phyloP scores from a whole-genome alignment of 1,140 invertebrate species.

The Antheraea mylitta region DNA sequence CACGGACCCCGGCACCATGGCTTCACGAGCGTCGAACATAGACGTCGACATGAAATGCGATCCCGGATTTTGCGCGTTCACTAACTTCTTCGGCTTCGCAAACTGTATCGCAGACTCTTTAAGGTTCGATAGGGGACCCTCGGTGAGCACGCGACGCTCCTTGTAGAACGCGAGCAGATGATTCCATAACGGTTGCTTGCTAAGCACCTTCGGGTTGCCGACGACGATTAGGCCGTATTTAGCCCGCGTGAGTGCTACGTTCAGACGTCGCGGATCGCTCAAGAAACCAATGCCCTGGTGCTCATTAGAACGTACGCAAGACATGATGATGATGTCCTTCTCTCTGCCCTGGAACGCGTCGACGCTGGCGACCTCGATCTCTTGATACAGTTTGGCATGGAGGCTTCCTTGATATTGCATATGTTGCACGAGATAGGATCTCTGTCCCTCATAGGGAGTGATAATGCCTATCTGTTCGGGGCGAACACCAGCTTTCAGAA shows the following conservation, averaged over 20 bases:
- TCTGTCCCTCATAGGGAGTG: slow-evolving; percentile 99
- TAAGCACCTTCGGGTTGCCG: slow-evolving; percentile 99
- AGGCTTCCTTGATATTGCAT: slow-evolving; percentile 99
- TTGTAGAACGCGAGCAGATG: slow-evolving; percentile 98
- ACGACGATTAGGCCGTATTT: slow-evolving; percentile 99
- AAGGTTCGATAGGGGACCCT: slow-evolving; percentile 98
- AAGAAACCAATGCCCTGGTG: slow-evolving; percentile 97
- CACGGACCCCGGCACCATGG: slow-evolving; percentile 89
- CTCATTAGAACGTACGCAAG: slow-evolving; percentile 96
- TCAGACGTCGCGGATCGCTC: slow-evolving; percentile 97
- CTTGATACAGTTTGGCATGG: slow-evolving; percentile 98
- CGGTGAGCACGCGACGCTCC: slow-evolving; percentile 97
- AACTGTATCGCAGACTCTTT: slow-evolving; percentile 98
- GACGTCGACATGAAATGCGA: slow-evolving; percentile 98
- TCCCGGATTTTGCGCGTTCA: slow-evolving; percentile 96
- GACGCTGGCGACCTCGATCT: slow-evolving; percentile 99
- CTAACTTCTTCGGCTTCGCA: slow-evolving; percentile 96
- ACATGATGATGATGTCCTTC: slow-evolving; percentile 99
- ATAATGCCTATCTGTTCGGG: slow-evolving; percentile 99
- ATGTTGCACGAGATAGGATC: slow-evolving; percentile 98
- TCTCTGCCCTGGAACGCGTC: slow-evolving; percentile 99
- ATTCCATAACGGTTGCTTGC: slow-evolving; percentile 99
- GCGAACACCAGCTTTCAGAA: slow-evolving; percentile 95
- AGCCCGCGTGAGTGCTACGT: slow-evolving; percentile 98
- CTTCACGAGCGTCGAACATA: slow-evolving; percentile 95